phyloP scores from a whole-genome alignment of 2,113 vertebrate genomes.

The Cyphomyrus plagiostoma region DNA sequence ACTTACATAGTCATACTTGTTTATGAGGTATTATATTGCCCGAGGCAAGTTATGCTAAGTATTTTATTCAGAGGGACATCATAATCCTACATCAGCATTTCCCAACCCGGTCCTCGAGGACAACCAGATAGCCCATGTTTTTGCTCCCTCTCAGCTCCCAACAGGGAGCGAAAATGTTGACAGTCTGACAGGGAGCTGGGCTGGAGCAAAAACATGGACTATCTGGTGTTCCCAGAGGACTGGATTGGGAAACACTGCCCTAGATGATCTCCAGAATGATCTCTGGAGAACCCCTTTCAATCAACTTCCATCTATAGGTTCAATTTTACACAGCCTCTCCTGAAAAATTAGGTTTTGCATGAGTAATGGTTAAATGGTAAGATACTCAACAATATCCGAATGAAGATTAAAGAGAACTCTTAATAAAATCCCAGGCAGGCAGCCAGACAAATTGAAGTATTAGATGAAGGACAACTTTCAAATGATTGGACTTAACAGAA shows the following conservation, averaged over 20 bases:
- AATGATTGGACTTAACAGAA: background rate
- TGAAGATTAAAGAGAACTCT: background rate
- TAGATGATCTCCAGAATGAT: background rate
- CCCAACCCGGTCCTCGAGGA: background rate
- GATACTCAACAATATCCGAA: background rate
- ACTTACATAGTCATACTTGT: background rate
- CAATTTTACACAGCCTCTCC: background rate
- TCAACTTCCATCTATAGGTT: background rate
- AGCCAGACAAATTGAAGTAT: background rate
- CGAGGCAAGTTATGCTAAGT: background rate
- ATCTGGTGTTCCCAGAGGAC: background rate
- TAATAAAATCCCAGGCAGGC: background rate
- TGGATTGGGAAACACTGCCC: background rate
- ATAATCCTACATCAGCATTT: background rate
- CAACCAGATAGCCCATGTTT: background rate
- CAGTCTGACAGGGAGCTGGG: background rate
- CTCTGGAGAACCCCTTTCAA: background rate
- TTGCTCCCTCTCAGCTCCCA: background rate
- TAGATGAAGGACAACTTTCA: background rate
- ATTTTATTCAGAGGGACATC: background rate
- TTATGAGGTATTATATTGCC: background rate
- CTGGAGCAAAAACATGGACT: background rate
- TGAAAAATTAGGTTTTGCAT: background rate
- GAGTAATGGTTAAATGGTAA: background rate
- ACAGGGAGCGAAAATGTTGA: background rate